These are phyloP conservation scores for Cromileptes altivelis DNA, from an alignment of 2,113 vertebrate species.

Conservation along the genomic window DNA sequence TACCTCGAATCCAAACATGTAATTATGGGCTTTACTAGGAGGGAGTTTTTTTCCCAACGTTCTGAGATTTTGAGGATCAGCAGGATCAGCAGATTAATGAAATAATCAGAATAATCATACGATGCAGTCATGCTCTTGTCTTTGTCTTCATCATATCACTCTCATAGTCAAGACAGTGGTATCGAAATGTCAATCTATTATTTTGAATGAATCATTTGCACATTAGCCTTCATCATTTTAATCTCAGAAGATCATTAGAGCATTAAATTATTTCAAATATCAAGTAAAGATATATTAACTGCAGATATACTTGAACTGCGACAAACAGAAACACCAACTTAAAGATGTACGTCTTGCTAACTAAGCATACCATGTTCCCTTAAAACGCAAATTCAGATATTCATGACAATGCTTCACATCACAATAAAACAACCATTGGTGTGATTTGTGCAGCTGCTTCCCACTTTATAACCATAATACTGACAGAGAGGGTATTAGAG, in stretches of 20 bases:
- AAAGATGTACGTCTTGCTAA: slow-evolving; percentile 5
- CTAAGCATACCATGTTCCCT: background rate
- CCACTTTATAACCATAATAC: slow-evolving; percentile 12
- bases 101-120: background rate
- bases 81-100: too few relatives aligned
- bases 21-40: background rate
- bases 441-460: slow-evolving; percentile 22
- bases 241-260: background rate
- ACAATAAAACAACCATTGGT: slow-evolving; percentile 22
- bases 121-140: background rate
- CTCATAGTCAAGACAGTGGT: too few relatives aligned
- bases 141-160: too few relatives aligned
- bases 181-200: too few relatives aligned
- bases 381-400: slow-evolving; percentile 9
- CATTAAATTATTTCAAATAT: slow-evolving; percentile 2
- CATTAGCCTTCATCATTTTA: background rate
- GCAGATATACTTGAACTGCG: background rate
- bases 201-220: background rate
- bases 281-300: background rate
- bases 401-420: slow-evolving; percentile 9
- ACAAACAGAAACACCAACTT: background rate
- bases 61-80: too few relatives aligned
- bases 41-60: background rate
- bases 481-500: slow-evolving; percentile 1
- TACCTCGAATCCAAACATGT: too few relatives aligned